Base-by-base conservation (phyloP, 2,888 invertebrate genomes). In the Drosophila atripex region DNA sequence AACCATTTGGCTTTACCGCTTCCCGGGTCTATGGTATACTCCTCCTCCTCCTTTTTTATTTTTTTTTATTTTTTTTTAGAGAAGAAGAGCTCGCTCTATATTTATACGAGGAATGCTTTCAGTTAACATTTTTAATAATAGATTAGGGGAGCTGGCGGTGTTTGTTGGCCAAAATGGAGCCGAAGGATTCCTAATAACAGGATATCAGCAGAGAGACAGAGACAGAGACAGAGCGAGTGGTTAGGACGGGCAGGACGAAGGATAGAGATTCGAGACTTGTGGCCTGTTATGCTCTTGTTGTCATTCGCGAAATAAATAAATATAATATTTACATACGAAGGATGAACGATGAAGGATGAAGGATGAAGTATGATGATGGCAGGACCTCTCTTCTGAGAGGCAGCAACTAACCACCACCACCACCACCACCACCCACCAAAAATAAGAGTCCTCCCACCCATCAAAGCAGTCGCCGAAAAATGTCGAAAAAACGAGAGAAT, bases 71-170 rank as follows among this genome's bases (percentile, higher is more conserved):
- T 18, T 14, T 8, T 45, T 35, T 35, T 3, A n/a, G 4, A 11
- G 35, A 11, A 35, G 35, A 8, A n/a, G 35, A 38, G 39, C 39
- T 51, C 51, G 51, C 52, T 60, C 56, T 72, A 65, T 73, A 61
- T 69, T 71, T 61, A 72, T 68, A 71, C 76, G 70, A 55, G 68
- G 55, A 72, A 58, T 50, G 55, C 58, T 66, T 69, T 71, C 74
- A 74, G 71, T 65, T 76, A 73, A 76, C 76, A 78, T 72, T 72
- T 71, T 73, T 71, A 71, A 73, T 61, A 77, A 76, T 73, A 72
- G 75, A 59, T 73, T 63, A 70, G 70, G 72, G 63, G 50, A 49
- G 49, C 43, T 11, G 32, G 21, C 21, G 21, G 21, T 23, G 21
- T 23, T 23, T 23, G 21, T 23, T 28, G 18, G 21, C 51, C 46